Base-by-base conservation (phyloP, 2,888 invertebrate genomes). In the Prionchulus punctatus region DNA sequence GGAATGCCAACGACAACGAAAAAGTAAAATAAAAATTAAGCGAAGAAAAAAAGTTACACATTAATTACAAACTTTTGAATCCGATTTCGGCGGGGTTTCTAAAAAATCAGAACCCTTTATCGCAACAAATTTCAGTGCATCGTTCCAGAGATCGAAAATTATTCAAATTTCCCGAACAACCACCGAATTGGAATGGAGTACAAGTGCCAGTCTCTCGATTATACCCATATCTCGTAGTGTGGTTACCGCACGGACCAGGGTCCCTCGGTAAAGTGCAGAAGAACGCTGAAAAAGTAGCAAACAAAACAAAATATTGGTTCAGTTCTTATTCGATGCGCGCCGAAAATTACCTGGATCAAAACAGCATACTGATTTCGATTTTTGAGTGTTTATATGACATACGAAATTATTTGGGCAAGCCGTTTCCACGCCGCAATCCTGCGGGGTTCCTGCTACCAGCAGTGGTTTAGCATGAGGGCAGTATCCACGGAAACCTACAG, bases 81-180 rank as follows among this genome's bases (percentile, higher is more conserved):
- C 47, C 12, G 21, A 45, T n/a, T 45, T 7, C 4, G 21, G 4
- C 12, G 21, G 12, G 12, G 47, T 45, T 45, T 12, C 12, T 45
- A 21, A 21, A 4, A 4, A 26, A 26, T 26, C 27, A 55, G 27
- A 31, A 61, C 42, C 61, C 61, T 45, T 61, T 61, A 54, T 61
- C 55, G 56, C 62, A 62, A 58, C 62, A 62, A 48, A 62, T 50
- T 30, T 58, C 52, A 1, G 62, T 62, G 55, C 58, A 58, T 12
- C 26, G 18, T 2, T 53, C 47, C 2, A 57, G 12, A n/a, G 55
- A 28, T 1, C 23, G 26, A 50, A 58, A 59, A 43, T 59, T 59
- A 49, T 59, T 59, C 30, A 58, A 15, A 45, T 59, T 59, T 1
- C 59, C 59, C 18, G 54, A 55, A 27, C 59, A 59, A 26, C 59